Evolutionary conservation across 1,140 invertebrate species (phyloP).

Genomic region (Theocolax elegans): DNA sequence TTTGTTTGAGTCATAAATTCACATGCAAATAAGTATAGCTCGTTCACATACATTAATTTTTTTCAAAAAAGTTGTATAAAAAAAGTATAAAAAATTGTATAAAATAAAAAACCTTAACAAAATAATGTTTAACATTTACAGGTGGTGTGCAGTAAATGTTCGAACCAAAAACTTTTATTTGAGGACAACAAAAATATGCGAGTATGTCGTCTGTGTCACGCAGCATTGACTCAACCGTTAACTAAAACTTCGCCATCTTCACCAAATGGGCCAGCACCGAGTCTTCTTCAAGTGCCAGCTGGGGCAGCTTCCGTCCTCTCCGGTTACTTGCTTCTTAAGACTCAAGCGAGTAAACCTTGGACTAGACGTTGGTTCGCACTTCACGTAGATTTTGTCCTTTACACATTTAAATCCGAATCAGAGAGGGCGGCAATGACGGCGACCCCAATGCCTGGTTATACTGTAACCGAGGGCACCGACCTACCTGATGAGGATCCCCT

Average conservation of each 20-base stretch:
- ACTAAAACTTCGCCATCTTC: slow-evolving; percentile 59
- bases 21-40: too few species aligned
- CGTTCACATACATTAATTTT: too few species aligned
- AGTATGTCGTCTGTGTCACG: slow-evolving; percentile 63
- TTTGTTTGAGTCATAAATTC: too few species aligned
- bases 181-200: slow-evolving; percentile 72
- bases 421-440: slow-evolving; percentile 72
- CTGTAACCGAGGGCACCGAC: slow-evolving; percentile 61
- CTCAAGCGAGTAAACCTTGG: slow-evolving; percentile 71
- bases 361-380: slow-evolving; percentile 72
- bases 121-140: slow-evolving; percentile 51
- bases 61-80: too few species aligned
- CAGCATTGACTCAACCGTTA: slow-evolving; percentile 60
- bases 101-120: too few species aligned
- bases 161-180: slow-evolving; percentile 75
- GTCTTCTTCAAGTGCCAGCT: slow-evolving; percentile 70
- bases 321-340: slow-evolving; percentile 71
- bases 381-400: slow-evolving; percentile 74
- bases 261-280: slow-evolving; percentile 59
- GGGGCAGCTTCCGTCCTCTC: slow-evolving; percentile 69
- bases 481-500: slow-evolving; percentile 61
- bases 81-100: not conserved
- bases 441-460: slow-evolving; percentile 74
- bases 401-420: slow-evolving; percentile 72
- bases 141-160: slow-evolving; percentile 79